Evolutionary conservation across 2,888 invertebrate genomes (phyloP), one percentile per base, ranked within the genome.

Genomic region (Cylloceria caligata): DNA sequence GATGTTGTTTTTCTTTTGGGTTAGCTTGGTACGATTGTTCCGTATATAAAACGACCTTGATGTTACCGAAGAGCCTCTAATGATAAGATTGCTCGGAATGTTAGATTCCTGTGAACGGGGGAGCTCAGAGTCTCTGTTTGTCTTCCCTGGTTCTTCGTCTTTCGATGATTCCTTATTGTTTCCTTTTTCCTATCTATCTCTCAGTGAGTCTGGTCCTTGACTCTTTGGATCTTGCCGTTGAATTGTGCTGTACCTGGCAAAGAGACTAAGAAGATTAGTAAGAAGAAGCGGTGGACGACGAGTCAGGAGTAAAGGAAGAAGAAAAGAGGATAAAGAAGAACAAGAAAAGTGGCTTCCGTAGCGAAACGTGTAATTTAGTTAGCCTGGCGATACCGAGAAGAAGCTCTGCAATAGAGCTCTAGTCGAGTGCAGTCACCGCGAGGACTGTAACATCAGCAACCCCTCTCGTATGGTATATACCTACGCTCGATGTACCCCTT

Each of bases 331-430:
- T 67, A 67, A 76, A 76, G 76, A 81, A 60, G 71, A 55, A 72
- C 67, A 76, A 83, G 83, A 83, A 83, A 80, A 83, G 79, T 83
- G 79, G 83, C 79, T 80, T 76, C 83, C 76, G 83, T 80, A 57
- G 60, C 60, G 72, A 72, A 72, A 72, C 60, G 60, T 72, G 72
- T 72, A 83, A 83, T 83, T 83, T 83, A 80, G 79, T 76, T 83
- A 45, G 72, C 27, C n/a, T 78, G 68, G 68, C 75, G 60, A 72
- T 72, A 72, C 83, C 75, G 47, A 80, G 80, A 83, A 83, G 74
- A 76, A 19, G 21, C 30, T 11, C 19, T 55, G 65, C 69, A 19
- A 27, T 21, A 55, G 52, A 30, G 49, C 67, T n/a, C n/a, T n/a
- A 57, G 57, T 72, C 65, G 42, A 55, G 69, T 49, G 39, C n/a